phyloP scores from a whole-genome alignment of 2,797 vertebrate genomes.

The Chromis chromis region DNA sequence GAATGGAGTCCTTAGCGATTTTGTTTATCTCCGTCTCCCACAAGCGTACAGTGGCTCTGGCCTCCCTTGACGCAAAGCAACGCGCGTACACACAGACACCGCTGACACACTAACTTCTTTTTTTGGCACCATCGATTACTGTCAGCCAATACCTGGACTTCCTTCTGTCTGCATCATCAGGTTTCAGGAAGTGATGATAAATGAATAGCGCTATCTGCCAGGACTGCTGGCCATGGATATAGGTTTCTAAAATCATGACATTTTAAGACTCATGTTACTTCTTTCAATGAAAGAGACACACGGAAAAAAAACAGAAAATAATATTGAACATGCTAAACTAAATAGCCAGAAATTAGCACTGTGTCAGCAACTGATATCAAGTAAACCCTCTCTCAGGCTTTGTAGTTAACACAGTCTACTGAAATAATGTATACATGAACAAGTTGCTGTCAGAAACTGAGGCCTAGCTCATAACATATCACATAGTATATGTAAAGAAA shows the following conservation, averaged over 20 bases:
- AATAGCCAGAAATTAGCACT: not conserved
- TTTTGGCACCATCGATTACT: slow-evolving; percentile 63
- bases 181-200: slow-evolving; percentile 69
- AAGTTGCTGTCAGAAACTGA: no score
- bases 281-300: not conserved
- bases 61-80: slow-evolving; percentile 28
- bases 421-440: no score
- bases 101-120: slow-evolving; percentile 62
- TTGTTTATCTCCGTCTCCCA: slow-evolving; percentile 67
- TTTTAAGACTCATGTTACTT: not conserved
- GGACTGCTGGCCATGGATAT: slow-evolving; percentile 35
- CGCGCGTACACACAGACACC: slow-evolving; percentile 27
- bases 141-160: slow-evolving; percentile 64
- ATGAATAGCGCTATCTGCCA: slow-evolving; percentile 39
- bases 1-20: slow-evolving; percentile 49
- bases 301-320: not conserved
- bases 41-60: slow-evolving; percentile 24
- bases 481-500: not conserved
- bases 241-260: slow-evolving; percentile 39
- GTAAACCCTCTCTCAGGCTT: not conserved
- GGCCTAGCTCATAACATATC: not conserved
- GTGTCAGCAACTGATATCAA: not conserved
- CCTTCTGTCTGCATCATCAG: slow-evolving; percentile 67
- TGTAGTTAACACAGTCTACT: not conserved
- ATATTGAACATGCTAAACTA: slow-evolving; percentile 7